Conservation (phyloP, 2,113 vertebrate genomes). For the Pituophis catenifer region DNA sequence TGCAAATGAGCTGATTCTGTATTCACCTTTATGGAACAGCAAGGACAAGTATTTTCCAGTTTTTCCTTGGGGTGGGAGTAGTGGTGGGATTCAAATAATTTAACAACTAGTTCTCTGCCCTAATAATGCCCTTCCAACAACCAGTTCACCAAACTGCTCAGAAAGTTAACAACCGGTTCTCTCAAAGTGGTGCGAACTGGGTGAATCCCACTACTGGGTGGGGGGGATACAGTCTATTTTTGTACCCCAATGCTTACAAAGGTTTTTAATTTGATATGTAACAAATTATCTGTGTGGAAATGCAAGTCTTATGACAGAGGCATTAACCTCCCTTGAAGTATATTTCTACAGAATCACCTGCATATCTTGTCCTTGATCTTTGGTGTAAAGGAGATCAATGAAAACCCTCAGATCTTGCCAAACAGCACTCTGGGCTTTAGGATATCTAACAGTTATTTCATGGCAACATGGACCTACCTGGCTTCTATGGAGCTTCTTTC, state of each 20-base stretch:
- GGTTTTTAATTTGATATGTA: neutral
- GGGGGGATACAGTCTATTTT: too few species aligned
- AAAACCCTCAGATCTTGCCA: neutral
- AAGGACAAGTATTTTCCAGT: too few species aligned
- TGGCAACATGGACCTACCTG: neutral
- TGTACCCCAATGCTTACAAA: neutral
- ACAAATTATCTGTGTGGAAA: neutral
- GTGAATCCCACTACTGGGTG: too few species aligned
- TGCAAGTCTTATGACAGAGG: neutral
- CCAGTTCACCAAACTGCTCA: too few species aligned
- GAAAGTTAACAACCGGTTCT: too few species aligned
- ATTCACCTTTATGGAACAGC: too few species aligned
- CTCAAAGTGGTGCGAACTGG: too few species aligned
- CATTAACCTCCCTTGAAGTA: neutral
- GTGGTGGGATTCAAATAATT: too few species aligned
- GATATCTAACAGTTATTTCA: neutral
- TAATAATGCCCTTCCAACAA: too few species aligned
- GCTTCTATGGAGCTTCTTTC: neutral
- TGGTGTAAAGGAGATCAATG: neutral
- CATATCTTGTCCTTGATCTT: neutral
- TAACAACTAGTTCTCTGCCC: too few species aligned
- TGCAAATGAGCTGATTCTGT: too few species aligned
- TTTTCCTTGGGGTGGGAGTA: too few species aligned
- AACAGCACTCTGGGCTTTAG: neutral
- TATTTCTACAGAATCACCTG: neutral